A percentile compares a stretch with the other conserved stretches of the same genome.
These are phyloP conservation scores for Pseudococcus longispinus DNA, from an alignment of 2,888 invertebrate genomes.

Conservation along the genomic window DNA sequence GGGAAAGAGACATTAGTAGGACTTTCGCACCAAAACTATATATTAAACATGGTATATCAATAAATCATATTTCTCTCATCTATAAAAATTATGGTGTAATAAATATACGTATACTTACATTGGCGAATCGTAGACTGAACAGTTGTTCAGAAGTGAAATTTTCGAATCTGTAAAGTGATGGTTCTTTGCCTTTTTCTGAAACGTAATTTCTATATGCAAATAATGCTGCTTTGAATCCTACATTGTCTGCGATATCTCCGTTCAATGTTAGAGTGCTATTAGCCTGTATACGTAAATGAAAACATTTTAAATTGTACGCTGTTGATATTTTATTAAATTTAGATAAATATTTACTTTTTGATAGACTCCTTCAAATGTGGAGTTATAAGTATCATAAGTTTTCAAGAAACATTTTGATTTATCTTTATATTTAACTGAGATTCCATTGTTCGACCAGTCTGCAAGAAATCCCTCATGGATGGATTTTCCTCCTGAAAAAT, in stretches of 20 bases:
- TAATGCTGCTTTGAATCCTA: conserved; percentile 82
- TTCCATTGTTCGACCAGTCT: conserved; percentile 78
- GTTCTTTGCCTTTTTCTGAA: conserved; percentile 63
- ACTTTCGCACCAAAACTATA: conserved; percentile 83
- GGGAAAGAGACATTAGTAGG: conserved; percentile 65
- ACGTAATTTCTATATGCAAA: conserved; percentile 67
- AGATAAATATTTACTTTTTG: neutral
- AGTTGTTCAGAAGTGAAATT: conserved; percentile 75
- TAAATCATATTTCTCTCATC: too few species aligned
- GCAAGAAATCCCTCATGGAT: conserved; percentile 82
- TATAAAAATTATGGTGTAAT: too few species aligned
- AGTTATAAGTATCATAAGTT: conserved; percentile 73
- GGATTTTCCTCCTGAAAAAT: conserved; percentile 73
- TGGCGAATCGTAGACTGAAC: conserved; percentile 65
- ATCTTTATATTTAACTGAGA: conserved; percentile 72
- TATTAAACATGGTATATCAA: too few species aligned
- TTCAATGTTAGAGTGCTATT: conserved; percentile 70
- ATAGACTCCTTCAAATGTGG: conserved; percentile 64
- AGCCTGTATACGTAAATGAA: neutral
- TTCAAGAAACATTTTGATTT: conserved; percentile 76
- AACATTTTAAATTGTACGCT: neutral
- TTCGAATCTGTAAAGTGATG: conserved; percentile 72
- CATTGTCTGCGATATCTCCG: conserved; percentile 91
- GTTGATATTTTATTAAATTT: too few species aligned
- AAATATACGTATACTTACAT: neutral